Conservation (phyloP, 2,113 vertebrate genomes). For the Albula glossodonta region DNA sequence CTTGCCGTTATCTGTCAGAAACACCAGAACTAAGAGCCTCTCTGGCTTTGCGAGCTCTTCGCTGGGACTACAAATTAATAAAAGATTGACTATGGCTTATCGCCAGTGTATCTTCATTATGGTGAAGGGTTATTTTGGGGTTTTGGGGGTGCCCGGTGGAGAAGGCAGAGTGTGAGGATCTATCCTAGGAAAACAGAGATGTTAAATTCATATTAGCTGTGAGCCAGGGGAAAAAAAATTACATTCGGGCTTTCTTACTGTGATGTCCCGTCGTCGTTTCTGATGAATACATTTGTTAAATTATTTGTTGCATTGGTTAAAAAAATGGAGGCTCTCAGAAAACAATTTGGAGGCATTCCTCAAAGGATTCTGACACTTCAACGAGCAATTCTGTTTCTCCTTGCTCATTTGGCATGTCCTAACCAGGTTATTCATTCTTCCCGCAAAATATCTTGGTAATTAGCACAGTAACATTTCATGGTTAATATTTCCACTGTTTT, state of each 20-base stretch:
- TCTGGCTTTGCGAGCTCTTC: not conserved
- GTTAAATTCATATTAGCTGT: not conserved
- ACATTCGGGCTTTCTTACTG: not conserved
- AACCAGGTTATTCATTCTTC: constrained; percentile 46
- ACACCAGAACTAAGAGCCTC: constrained; percentile 19
- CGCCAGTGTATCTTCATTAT: constrained; percentile 21
- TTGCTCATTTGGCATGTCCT: constrained; percentile 45
- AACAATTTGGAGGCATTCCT: constrained; percentile 37
- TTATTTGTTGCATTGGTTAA: constrained; percentile 24
- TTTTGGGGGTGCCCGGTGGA: not conserved
- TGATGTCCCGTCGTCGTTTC: not conserved
- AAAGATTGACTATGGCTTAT: constrained; percentile 19
- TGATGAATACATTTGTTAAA: constrained; percentile 19
- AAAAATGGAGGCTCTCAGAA: constrained; percentile 9
- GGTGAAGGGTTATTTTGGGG: not conserved
- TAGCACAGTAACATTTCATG: constrained; percentile 47
- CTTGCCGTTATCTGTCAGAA: constrained; percentile 22
- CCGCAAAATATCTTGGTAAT: constrained; percentile 39
- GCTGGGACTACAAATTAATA: constrained; percentile 15
- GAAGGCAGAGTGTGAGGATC: not conserved
- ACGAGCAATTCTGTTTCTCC: constrained; percentile 41
- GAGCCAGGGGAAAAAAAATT: not conserved
- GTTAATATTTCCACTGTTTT: constrained; percentile 47
- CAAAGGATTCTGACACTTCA: constrained; percentile 39
- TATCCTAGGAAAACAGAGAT: not conserved